Percentiles rank a stretch among this genome's conserved stretches.
phyloP scores from a whole-genome alignment of 92 coral and sea anemone genomes.

The Pocillopora grandis region DNA sequence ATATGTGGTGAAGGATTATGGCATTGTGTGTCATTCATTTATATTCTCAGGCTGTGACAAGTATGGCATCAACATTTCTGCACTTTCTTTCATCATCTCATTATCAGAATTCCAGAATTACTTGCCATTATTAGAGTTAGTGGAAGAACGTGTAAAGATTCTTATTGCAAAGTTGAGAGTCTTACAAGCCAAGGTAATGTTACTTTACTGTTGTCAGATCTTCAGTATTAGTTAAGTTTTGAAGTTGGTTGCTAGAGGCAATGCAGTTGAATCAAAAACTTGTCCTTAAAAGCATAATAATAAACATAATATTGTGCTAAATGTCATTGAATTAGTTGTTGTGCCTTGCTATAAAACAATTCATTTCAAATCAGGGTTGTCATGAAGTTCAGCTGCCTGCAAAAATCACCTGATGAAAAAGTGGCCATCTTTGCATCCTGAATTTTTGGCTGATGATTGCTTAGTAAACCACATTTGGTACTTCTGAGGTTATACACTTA shows the following conservation, averaged over 20 bases:
- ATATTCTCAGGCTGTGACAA: conserved; percentile 85
- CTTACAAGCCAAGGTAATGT: conserved; percentile 85
- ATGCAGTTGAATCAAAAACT: no score
- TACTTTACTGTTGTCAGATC: background rate
- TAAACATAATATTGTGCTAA: no score
- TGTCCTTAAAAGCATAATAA: no score
- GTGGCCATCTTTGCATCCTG: no score
- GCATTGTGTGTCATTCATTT: conserved; percentile 84
- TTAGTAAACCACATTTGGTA: no score
- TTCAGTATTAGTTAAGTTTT: background rate
- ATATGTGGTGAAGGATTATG: conserved; percentile 85
- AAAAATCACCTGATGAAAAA: no score
- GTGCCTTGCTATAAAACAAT: no score
- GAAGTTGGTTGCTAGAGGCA: background rate
- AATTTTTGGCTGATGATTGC: no score
- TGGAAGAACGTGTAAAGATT: conserved; percentile 84
- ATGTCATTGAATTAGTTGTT: no score
- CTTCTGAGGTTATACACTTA: no score
- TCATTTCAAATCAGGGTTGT: no score
- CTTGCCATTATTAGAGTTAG: conserved; percentile 82
- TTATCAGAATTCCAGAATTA: conserved; percentile 69
- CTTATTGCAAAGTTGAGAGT: conserved; percentile 90
- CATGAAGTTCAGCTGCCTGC: no score
- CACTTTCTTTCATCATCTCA: conserved; percentile 79
- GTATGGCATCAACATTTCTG: conserved; percentile 77